Evolutionary conservation across 2,888 invertebrate species (phyloP), one percentile per base, ranked within the genome.

Genomic region (Synanthedon tipuliformis): DNA sequence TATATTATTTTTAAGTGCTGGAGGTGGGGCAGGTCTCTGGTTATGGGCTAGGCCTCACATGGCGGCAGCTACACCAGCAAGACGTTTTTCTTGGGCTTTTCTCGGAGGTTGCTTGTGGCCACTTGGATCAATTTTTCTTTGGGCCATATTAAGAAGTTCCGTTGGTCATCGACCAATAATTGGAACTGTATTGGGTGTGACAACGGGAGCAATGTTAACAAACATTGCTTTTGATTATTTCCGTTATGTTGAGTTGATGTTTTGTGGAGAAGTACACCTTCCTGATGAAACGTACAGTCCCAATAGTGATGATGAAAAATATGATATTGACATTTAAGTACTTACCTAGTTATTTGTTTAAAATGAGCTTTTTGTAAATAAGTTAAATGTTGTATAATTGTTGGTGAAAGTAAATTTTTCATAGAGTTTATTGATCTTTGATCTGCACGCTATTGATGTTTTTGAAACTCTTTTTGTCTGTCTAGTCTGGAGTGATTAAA

Each of bases 61-160:
- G 75, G 89, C 89, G 54, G 83, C 84, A n/a, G 89, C 93, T 8
- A 75, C 90, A 10, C 89, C 89, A 34, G 88, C 89, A 55, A 89
- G 89, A 59, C 89, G 90, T 55, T 88, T 91, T 60, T 84, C 90
- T 40, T 95, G 92, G 88, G 94, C 92, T 88, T 94, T 90, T 58
- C 68, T 93, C 55, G 94, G 94, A 52, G 92, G 95, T 50, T 88
- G 94, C 10, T 88, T 97, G 18, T 94, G 97, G 88, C 95, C 95
- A 59, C 91, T 97, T 70, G 97, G 97, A 12, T 96, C 96, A 0
- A 93, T 97, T 50, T 89, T 97, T 54, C 83, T 94, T 58, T 96
- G 96, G 94, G 97, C 97, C 8, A 92, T 97, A 41, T 81, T 95
- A 48, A 91, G 95, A 69, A 93, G 93, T 61, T 87, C 94, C 41